Conservation (phyloP, 2,113 vertebrate species). For the Taurulus bubalis region DNA sequence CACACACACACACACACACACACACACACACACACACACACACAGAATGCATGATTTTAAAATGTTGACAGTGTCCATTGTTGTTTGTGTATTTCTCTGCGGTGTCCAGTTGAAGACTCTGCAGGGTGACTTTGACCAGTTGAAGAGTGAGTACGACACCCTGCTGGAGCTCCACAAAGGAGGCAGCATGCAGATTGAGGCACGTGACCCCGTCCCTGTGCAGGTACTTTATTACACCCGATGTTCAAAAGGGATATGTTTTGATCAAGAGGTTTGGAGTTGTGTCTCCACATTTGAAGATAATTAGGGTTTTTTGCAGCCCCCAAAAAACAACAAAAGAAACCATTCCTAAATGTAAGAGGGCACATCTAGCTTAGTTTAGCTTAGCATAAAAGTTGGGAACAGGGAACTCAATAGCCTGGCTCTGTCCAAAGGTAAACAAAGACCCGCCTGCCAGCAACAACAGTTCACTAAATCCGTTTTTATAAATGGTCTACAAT, state of each 20-base stretch:
- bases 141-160: slow-evolving; percentile 81
- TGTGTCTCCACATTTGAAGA: neutral
- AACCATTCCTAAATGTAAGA: neutral
- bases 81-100: neutral
- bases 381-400: neutral
- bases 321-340: neutral
- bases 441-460: neutral
- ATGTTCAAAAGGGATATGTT: neutral
- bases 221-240: slow-evolving; percentile 33
- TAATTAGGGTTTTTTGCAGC: neutral
- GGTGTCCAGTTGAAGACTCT: slow-evolving; percentile 79
- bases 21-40: neutral
- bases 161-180: slow-evolving; percentile 83
- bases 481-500: too few relatives aligned
- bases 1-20: neutral
- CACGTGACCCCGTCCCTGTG: slow-evolving; percentile 61
- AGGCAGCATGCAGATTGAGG: slow-evolving; percentile 60
- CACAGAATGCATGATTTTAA: neutral
- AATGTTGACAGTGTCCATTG: neutral
- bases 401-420: neutral
- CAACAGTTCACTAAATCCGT: neutral
- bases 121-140: slow-evolving; percentile 80
- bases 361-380: neutral
- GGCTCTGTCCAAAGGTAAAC: neutral
- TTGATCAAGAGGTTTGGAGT: neutral